Evolutionary conservation across 2,797 vertebrate genomes (phyloP).

Genomic region (Periparus ater): DNA sequence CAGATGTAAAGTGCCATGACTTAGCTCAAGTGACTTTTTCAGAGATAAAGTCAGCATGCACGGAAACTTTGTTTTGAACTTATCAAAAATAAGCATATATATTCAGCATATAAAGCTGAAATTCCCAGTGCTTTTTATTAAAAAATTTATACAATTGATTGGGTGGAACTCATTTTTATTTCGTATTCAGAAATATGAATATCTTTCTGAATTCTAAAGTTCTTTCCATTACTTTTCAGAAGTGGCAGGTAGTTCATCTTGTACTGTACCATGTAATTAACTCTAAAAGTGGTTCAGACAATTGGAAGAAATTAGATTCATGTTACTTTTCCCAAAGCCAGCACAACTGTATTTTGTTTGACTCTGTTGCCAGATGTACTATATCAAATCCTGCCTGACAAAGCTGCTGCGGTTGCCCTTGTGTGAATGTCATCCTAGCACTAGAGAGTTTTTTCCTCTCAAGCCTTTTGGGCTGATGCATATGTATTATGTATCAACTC

Average conservation of each 20-base stretch:
- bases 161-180: background rate
- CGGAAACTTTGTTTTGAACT: background rate
- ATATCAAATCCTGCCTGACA: constrained; percentile 27
- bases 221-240: constrained; percentile 11
- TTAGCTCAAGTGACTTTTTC: background rate
- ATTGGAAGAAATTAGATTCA: constrained; percentile 21
- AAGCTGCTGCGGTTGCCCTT: constrained; percentile 55
- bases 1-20: background rate
- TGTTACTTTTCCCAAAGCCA: constrained; percentile 3
- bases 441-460: background rate
- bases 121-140: background rate
- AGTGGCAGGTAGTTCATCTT: constrained; percentile 32
- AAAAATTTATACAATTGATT: background rate
- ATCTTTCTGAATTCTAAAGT: constrained; percentile 18
- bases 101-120: background rate
- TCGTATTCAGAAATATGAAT: background rate
- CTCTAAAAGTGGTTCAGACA: background rate
- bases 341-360: constrained; percentile 17
- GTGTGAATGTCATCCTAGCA: constrained; percentile 48
- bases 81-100: no score
- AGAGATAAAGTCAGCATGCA: background rate
- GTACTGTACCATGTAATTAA: background rate
- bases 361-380: background rate
- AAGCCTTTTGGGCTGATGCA: constrained; percentile 8
- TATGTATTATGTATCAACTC: constrained; percentile 52